A percentile compares a stretch with the other conserved stretches of the same genome.
phyloP scores from a whole-genome alignment of 2,797 vertebrate species.

The Clamator glandarius region DNA sequence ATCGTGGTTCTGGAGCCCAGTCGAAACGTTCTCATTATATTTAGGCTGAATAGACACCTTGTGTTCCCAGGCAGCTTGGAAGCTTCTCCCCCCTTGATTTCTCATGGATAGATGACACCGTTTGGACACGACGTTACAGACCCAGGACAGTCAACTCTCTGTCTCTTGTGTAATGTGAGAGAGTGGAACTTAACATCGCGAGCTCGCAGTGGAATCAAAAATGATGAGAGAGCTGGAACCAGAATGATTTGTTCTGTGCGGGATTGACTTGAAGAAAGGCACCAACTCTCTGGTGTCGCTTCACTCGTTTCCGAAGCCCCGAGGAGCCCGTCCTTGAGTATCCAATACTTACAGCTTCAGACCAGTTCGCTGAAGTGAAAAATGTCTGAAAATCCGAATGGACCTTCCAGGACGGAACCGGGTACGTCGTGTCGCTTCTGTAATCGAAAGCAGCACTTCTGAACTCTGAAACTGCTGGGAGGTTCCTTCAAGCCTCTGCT shows the following conservation, averaged over 20 bases:
- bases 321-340: background rate
- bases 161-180: slow-evolving; percentile 78
- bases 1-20: slow-evolving; percentile 20
- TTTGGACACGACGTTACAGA: slow-evolving; percentile 53
- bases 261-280: background rate
- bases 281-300: background rate
- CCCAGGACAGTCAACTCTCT: slow-evolving; percentile 79
- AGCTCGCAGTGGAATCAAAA: slow-evolving; percentile 45
- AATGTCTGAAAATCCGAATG: slow-evolving; percentile 72
- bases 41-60: slow-evolving; percentile 73
- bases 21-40: slow-evolving; percentile 60
- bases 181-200: background rate
- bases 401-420: slow-evolving; percentile 66
- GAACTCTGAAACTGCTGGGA: background rate
- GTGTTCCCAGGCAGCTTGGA: slow-evolving; percentile 68
- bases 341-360: background rate
- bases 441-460: background rate
- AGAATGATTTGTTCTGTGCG: background rate
- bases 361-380: background rate
- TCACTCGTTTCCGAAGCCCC: background rate
- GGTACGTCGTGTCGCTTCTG: slow-evolving; percentile 64
- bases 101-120: slow-evolving; percentile 80
- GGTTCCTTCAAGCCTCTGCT: accelerated
- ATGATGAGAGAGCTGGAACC: slow-evolving; percentile 40
- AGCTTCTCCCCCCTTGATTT: slow-evolving; percentile 72